Base-by-base conservation (phyloP, 2,113 vertebrate species). In the Pterocles orientalis region DNA sequence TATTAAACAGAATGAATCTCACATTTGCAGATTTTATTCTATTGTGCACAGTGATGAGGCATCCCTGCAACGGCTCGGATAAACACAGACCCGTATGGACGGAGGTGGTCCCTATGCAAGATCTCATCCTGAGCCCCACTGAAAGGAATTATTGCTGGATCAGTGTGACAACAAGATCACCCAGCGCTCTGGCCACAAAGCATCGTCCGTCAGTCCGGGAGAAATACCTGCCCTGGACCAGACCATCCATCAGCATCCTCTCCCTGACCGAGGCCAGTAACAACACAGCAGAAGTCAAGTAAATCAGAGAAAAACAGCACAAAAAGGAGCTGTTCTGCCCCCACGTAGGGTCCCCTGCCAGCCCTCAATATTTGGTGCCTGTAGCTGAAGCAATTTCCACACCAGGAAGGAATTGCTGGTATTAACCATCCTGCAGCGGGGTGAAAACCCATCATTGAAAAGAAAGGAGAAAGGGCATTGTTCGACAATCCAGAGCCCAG, bases 1-100 rank as follows among this genome's bases (percentile, higher is more conserved):
- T 91, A 94, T 92, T 95, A 93, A 96, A 96, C 53, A 86, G 87
- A 95, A 95, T 89, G 85, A 92, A 94, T 92, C 58, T 82, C 39
- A 62, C 25, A 14, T 87, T 87, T 90, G 73, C 66, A 61, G 45
- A 17, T 83, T 87, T 92, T 87, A 70, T 85, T 53, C 86, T 51
- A 12, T 60, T 88, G 54, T 80, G 72, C 94, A 86, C 86, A 82
- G 88, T 70, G 41, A 90, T 78, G 77, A 94, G 80, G 68, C 92
- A 64, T 81, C 69, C 57, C 68, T 72, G 39, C 39, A 39, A 39
- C 19, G 16, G 71, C 41, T 41, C 13, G 14, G 41, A 41, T 41
- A 41, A 41, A 41, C 0, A 2, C 58, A 39, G 58, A 21, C 15
- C n/a, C 3, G 2, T 10, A 31, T 1, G 18, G 29, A 33, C 6